Evolutionary conservation across 37 sponge, comb jelly and placozoan species (phyloP), one percentile per base, ranked within the genome.

Genomic region (Lycopodina hypogea): DNA sequence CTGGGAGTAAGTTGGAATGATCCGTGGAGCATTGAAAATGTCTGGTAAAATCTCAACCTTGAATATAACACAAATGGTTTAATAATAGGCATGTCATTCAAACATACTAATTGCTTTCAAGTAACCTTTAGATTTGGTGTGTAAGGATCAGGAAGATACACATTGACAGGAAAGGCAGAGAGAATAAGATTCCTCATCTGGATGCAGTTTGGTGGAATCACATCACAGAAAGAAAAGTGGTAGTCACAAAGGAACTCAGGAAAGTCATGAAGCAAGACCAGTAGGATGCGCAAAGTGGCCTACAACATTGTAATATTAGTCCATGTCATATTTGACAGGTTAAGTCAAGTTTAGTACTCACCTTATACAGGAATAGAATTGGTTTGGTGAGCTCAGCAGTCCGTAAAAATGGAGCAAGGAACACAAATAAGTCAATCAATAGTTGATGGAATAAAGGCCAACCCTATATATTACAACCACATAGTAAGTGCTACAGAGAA

Each of bases 201-300:
- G 69, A 99, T 91, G 82, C 99, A 99, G 78, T 96, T 96, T 12
- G 99, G 99, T 56, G 99, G 99, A 40, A 99, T 96, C 53, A 96
- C 99, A 52, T 99, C 97, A 81, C 99, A 99, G 82, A 99, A 99
- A 28, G 92, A 84, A 83, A 96, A 96, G 81, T 99, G 99, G 69
- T 96, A 96, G 69, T 99, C 99, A 85, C 99, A 99, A 23, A 99
- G 89, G 51, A 99, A 99, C 91, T 99, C 99, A 0, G 99, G 99
- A 75, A 99, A 99, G 80, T 99, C 99, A 68, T 99, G 99, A 28
- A 99, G 85, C 72, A 99, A 89, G 15, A 99, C 99, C 40, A 99
- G 83, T 67, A 99, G 76, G 22, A 96, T 92, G 63, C 99, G 82
- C 66, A 99, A 84, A 2, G 97, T 96, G 51, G 96, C 99, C 95